Percentiles rank a stretch among this genome's conserved stretches.
These are phyloP conservation scores for Rhinatrema bivittatum DNA, from an alignment of 2,797 vertebrate genomes.

Conservation along the genomic window DNA sequence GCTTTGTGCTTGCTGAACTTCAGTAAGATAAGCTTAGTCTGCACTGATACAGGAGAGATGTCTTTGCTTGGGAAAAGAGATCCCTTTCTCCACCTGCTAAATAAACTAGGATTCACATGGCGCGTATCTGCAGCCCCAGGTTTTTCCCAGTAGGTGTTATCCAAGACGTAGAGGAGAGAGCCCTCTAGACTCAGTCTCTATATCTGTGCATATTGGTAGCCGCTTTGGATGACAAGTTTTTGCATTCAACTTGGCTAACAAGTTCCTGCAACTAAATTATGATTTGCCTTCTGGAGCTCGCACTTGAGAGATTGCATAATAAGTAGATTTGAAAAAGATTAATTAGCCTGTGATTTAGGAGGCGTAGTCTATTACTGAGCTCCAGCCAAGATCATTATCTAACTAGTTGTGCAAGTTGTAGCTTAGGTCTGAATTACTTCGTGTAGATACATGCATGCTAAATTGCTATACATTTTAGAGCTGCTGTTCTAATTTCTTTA, in stretches of 20 bases:
- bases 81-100: no score
- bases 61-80: no score
- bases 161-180: no score
- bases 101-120: no score
- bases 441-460: neutral
- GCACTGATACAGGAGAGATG: no score
- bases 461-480: neutral
- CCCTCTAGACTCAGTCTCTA: no score
- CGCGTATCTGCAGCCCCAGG: no score
- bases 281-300: conserved; percentile 29
- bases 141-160: no score
- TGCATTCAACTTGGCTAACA: neutral
- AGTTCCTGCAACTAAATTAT: conserved; percentile 19
- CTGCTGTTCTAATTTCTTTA: conserved; percentile 2
- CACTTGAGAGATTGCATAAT: conserved; percentile 2
- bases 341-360: conserved; percentile 1
- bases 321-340: conserved; percentile 13
- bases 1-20: neutral
- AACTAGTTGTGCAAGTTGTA: neutral
- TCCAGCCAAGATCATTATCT: neutral
- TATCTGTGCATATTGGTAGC: no score
- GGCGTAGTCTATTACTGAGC: neutral
- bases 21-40: no score
- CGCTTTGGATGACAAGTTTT: conserved; percentile 34
- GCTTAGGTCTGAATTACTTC: neutral